Percentiles rank a stretch among this genome's conserved stretches.
Conservation (phyloP, 2,113 vertebrate species). For the Dendrocopos noguchii region DNA sequence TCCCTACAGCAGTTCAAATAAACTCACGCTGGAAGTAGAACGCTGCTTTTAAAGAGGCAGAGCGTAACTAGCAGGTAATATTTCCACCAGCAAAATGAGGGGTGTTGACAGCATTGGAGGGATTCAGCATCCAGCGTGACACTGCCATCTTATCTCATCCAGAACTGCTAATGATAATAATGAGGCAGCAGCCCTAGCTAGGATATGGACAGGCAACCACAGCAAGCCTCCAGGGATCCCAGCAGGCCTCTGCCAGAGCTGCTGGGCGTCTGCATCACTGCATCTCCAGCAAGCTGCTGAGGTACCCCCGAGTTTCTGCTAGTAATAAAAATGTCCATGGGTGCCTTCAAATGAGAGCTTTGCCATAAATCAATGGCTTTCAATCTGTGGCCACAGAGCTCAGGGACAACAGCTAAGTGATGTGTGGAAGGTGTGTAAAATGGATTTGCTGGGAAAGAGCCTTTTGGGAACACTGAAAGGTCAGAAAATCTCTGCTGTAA, state of each 20-base stretch:
- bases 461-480: neutral
- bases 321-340: neutral
- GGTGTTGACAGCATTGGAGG: neutral
- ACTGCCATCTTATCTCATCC: constrained; percentile 1
- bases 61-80: neutral
- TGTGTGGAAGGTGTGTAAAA: neutral
- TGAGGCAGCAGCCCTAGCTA: neutral
- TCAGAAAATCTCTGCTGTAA: neutral
- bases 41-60: neutral
- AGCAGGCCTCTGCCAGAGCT: neutral
- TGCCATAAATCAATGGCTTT: constrained; percentile 1
- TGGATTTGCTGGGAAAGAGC: neutral
- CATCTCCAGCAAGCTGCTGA: neutral
- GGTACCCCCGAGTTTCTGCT: neutral
- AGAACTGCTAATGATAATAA: constrained; percentile 11
- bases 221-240: neutral
- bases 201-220: neutral
- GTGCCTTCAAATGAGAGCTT: neutral
- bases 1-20: neutral
- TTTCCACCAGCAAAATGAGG: neutral
- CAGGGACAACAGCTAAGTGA: neutral
- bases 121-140: neutral
- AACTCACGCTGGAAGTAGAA: neutral
- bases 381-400: neutral
- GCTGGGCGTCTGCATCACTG: neutral